phyloP scores from a whole-genome alignment of 2,113 vertebrate genomes.

The Cephalophus harveyi region DNA sequence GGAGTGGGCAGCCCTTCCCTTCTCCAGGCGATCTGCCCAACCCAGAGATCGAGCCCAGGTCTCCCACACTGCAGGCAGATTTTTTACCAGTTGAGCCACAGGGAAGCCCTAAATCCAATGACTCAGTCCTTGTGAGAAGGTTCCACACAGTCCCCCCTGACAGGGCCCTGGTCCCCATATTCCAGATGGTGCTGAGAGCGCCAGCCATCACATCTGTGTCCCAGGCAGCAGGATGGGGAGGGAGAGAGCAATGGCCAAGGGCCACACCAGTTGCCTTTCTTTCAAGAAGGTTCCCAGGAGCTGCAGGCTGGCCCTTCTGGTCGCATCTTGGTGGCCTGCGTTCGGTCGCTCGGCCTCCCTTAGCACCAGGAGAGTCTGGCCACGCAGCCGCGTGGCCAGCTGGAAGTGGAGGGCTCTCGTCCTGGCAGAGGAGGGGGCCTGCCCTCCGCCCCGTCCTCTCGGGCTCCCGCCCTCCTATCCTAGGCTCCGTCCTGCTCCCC shows the following conservation, averaged over 20 bases:
- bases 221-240: not conserved
- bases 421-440: not conserved
- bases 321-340: not conserved
- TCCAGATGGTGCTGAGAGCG: not conserved
- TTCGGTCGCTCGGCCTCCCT: not conserved
- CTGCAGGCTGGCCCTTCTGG: not conserved
- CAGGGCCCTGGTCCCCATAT: not conserved
- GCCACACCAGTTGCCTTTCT: not conserved
- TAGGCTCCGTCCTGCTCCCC: not conserved
- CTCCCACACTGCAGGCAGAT: not conserved
- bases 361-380: not conserved
- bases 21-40: not conserved
- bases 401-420: not conserved
- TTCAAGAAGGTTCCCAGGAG: not conserved
- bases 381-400: rapidly evolving
- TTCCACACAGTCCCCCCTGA: not conserved
- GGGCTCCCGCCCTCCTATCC: not conserved
- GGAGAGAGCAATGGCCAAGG: not conserved
- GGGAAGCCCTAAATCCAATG: no score
- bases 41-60: not conserved
- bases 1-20: not conserved
- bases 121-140: not conserved
- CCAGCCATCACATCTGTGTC: not conserved
- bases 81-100: not conserved
- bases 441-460: not conserved